Evolutionary conservation across 2,888 invertebrate species (phyloP).

Genomic region (Cabera pusaria): DNA sequence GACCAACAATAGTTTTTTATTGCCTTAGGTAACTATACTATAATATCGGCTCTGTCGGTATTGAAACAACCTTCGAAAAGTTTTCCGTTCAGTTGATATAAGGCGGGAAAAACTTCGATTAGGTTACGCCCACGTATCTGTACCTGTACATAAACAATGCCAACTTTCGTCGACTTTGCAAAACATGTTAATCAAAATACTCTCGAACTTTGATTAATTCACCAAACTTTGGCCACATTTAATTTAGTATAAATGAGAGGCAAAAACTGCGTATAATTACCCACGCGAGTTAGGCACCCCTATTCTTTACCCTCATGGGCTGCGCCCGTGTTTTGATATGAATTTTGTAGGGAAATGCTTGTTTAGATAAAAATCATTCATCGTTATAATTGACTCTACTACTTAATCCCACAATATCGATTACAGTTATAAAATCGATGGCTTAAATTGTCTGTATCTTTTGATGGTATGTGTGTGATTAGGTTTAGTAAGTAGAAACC

Average conservation of each 20-base stretch:
- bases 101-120: slow-evolving; percentile 8
- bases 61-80: too few species aligned
- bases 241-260: slow-evolving; percentile 53
- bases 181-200: slow-evolving; percentile 19
- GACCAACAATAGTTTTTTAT: too few species aligned
- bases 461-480: too few species aligned
- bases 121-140: slow-evolving; percentile 14
- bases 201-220: slow-evolving; percentile 32
- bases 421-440: too few species aligned
- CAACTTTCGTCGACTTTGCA: slow-evolving; percentile 17
- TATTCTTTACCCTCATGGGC: slow-evolving; percentile 40
- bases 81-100: too few species aligned
- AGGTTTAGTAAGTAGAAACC: too few species aligned
- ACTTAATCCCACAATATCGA: slow-evolving; percentile 18
- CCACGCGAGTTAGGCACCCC: slow-evolving; percentile 47
- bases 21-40: too few species aligned
- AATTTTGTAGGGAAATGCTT: slow-evolving; percentile 54
- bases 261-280: slow-evolving; percentile 57
- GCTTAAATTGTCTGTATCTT: too few species aligned
- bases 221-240: slow-evolving; percentile 31
- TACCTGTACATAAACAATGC: slow-evolving; percentile 13
- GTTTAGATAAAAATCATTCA: slow-evolving; percentile 52
- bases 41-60: too few species aligned
- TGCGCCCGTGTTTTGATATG: slow-evolving; percentile 60
- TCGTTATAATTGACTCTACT: slow-evolving; percentile 36